Evolutionary conservation across 2,113 vertebrate species (phyloP), one percentile per base, ranked within the genome.

Genomic region (Oxyruncus cristatus): DNA sequence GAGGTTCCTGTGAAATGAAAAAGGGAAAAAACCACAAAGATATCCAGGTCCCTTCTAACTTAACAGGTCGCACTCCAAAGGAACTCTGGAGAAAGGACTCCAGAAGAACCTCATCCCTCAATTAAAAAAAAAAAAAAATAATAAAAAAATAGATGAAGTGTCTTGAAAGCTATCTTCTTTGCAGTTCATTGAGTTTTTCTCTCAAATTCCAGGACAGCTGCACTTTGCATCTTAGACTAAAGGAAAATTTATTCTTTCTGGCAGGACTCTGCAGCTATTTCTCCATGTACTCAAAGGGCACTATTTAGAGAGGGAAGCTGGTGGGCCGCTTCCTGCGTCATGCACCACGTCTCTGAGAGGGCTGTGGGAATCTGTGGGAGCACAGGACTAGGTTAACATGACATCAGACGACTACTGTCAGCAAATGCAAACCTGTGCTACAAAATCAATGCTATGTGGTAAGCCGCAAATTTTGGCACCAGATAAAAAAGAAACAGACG

Each of bases 291-390:
- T 83, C 79, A 74, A 84, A 92, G 88, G 50, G 67, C 67, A 55
- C 81, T 39, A 58, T 50, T 90, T 65, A 91, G 88, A 20, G 22
- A 53, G 50, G 37, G 71, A 83, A 22, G 66, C 63, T 70, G 63
- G 49, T 58, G 82, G 87, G 89, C n/a, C 1, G 3, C 53, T 66
- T 59, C 67, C 71, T 62, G 77, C 14, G 12, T 93, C 75, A 55
- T 1, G 3, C 22, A 76, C 66, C 71, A 61, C 9, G 1, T n/a
- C 94, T 61, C 92, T 24, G 8, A 73, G 72, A 89, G 71, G 85
- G 82, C 78, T 96, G 85, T 92, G 93, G 82, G 92, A 95, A 92
- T 85, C 90, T 55, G 91, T 89, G 92, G 92, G 77, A 94, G 78
- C 23, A 0, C 1, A 81, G 84, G 62, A 75, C 73, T 37, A 24